Evolutionary conservation across 2,797 vertebrate species (phyloP).

Genomic region (Platalea minor): DNA sequence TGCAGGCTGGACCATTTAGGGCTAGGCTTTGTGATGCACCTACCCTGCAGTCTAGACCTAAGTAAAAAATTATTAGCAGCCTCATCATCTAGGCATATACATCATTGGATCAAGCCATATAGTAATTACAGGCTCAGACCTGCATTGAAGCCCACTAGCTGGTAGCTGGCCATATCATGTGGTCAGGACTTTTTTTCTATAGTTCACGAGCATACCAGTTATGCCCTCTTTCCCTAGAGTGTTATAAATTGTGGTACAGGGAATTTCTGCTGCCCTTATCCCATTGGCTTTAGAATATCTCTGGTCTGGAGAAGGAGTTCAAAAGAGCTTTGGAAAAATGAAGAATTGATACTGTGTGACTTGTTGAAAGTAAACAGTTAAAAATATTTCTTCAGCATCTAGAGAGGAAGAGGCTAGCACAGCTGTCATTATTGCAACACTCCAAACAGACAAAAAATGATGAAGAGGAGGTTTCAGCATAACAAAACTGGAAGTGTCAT

Average conservation of each 20-base stretch:
- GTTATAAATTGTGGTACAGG: not conserved
- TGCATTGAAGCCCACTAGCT: not conserved
- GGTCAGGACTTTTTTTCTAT: not conserved
- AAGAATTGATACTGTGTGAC: not conserved
- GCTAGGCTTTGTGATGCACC: not conserved
- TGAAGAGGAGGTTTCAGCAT: not conserved
- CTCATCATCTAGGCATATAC: not conserved
- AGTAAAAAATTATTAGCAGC: not conserved
- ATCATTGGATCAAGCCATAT: not conserved
- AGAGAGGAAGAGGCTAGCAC: not conserved
- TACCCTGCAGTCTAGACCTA: not conserved
- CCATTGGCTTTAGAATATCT: not conserved
- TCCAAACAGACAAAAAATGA: not conserved
- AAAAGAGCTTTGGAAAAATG: not conserved
- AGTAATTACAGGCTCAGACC: not conserved
- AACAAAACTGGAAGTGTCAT: not conserved
- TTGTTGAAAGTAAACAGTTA: not conserved
- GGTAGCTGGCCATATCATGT: not conserved
- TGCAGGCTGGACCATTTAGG: not conserved
- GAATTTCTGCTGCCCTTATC: not conserved
- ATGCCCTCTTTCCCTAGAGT: not conserved
- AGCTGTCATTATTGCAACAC: not conserved
- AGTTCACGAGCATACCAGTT: not conserved
- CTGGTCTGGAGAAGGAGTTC: not conserved
- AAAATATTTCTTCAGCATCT: not conserved